phyloP scores from a whole-genome alignment of 2,888 invertebrate genomes.

The Aphidius colemani region DNA sequence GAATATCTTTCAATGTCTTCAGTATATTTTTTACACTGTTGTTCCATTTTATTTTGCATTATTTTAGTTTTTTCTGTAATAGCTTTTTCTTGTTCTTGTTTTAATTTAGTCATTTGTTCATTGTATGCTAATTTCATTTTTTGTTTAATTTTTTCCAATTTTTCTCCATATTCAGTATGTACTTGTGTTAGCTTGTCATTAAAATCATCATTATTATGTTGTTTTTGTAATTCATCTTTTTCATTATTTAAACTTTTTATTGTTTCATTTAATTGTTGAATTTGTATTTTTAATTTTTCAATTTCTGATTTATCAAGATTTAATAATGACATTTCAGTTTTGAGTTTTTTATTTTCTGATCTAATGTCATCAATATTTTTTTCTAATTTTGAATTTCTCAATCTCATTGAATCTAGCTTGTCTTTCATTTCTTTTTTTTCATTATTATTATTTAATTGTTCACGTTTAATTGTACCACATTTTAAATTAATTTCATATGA shows the following conservation, averaged over 20 bases:
- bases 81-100: slow-evolving; percentile 64
- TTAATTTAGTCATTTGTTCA: slow-evolving; percentile 65
- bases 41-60: slow-evolving; percentile 48
- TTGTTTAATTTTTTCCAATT: slow-evolving; percentile 77
- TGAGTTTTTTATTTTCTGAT: slow-evolving; percentile 39
- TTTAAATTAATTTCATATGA: slow-evolving; percentile 37
- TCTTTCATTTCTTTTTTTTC: slow-evolving; percentile 46
- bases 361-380: slow-evolving; percentile 47
- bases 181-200: slow-evolving; percentile 62
- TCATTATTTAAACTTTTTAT: slow-evolving; percentile 29
- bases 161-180: slow-evolving; percentile 72
- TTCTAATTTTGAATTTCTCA: slow-evolving; percentile 47
- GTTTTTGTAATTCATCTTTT: slow-evolving; percentile 39
- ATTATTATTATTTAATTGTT: slow-evolving; percentile 37
- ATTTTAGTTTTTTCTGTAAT: slow-evolving; percentile 61
- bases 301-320: slow-evolving; percentile 28
- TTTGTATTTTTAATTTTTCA: slow-evolving; percentile 15
- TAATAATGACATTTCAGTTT: slow-evolving; percentile 27
- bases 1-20: slow-evolving; percentile 61
- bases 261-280: slow-evolving; percentile 26
- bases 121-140: slow-evolving; percentile 72
- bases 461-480: slow-evolving; percentile 36
- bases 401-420: slow-evolving; percentile 43
- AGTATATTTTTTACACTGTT: slow-evolving; percentile 51
- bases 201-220: slow-evolving; percentile 45